A percentile compares a stretch with the other conserved stretches of the same genome.
Conservation (phyloP, 1,140 invertebrate species). For the Carposina sasakii region DNA sequence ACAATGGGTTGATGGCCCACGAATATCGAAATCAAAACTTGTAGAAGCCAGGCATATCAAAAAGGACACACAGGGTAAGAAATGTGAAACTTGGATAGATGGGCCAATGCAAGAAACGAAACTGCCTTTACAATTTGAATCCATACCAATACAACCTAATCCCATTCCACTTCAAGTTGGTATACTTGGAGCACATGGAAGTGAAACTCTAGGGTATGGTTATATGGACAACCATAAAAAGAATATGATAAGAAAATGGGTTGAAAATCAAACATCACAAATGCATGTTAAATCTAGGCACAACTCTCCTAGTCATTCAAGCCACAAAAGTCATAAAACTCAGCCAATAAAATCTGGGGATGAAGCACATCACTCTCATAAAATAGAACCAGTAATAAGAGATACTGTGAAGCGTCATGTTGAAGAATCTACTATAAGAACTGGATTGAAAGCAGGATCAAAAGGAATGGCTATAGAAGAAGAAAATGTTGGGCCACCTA, state of each 20-base stretch:
- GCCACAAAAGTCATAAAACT: constrained; percentile 73
- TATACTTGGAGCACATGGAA: constrained; percentile 59
- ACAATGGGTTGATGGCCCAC: constrained; percentile 96
- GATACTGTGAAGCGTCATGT: constrained; percentile 67
- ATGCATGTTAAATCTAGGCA: constrained; percentile 76
- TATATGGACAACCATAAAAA: constrained; percentile 94
- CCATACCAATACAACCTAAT: constrained; percentile 40
- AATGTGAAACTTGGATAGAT: constrained; percentile 94
- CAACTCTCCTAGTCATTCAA: constrained; percentile 59
- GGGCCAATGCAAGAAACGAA: constrained; percentile 78
- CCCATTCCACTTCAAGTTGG: constrained; percentile 61
- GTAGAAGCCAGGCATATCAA: constrained; percentile 85
- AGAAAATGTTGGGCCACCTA: constrained; percentile 57
- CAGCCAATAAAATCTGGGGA: constrained; percentile 76
- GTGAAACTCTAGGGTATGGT: constrained; percentile 77
- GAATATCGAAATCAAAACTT: constrained; percentile 87
- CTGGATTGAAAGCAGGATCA: constrained; percentile 70
- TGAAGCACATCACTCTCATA: constrained; percentile 65
- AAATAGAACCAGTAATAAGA: constrained; percentile 66
- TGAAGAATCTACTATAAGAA: constrained; percentile 74
- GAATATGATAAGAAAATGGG: constrained; percentile 94
- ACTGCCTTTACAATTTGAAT: constrained; percentile 53
- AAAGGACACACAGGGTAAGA: constrained; percentile 83
- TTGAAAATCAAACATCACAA: constrained; percentile 90
- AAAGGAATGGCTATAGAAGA: constrained; percentile 67